Percentiles rank a stretch among this genome's conserved stretches.
These are phyloP conservation scores for Ostrea edulis DNA, from an alignment of 1,140 invertebrate genomes.

Conservation along the genomic window DNA sequence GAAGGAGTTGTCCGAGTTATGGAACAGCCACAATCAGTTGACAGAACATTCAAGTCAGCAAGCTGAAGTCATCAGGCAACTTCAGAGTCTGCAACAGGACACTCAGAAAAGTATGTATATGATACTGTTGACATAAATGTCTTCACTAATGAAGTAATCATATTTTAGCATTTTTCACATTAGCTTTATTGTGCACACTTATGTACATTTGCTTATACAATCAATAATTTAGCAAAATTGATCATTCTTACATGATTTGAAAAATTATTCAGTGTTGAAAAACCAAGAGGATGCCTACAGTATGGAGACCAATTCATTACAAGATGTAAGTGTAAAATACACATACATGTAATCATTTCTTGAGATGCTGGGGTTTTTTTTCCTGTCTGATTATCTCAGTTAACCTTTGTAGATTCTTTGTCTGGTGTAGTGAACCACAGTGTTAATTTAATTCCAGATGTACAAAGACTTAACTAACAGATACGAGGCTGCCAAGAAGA, in stretches of 20 bases:
- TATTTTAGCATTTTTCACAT: no score
- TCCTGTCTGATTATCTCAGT: no score
- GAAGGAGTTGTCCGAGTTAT: slow-evolving; percentile 74
- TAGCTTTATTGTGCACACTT: no score
- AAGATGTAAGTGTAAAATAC: slow-evolving; percentile 67
- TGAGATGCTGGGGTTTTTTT: neutral
- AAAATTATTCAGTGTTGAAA: slow-evolving; percentile 71
- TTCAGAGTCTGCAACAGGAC: slow-evolving; percentile 76
- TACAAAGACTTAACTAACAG: slow-evolving; percentile 70
- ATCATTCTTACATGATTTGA: no score
- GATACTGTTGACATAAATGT: no score
- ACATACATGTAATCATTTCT: neutral
- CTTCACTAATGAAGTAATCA: no score
- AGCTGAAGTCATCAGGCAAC: slow-evolving; percentile 75
- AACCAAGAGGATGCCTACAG: slow-evolving; percentile 77
- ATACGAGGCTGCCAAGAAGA: slow-evolving; percentile 69
- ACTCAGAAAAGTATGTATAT: slow-evolving; percentile 73
- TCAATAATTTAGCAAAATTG: no score
- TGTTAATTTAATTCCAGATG: slow-evolving; percentile 64
- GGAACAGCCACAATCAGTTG: slow-evolving; percentile 74
- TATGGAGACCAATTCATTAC: slow-evolving; percentile 72
- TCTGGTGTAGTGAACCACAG: no score
- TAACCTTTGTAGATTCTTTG: no score
- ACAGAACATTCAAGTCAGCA: slow-evolving; percentile 76
- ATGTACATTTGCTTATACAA: no score